Conservation (phyloP, 2,113 vertebrate genomes). For the Petromus typicus region DNA sequence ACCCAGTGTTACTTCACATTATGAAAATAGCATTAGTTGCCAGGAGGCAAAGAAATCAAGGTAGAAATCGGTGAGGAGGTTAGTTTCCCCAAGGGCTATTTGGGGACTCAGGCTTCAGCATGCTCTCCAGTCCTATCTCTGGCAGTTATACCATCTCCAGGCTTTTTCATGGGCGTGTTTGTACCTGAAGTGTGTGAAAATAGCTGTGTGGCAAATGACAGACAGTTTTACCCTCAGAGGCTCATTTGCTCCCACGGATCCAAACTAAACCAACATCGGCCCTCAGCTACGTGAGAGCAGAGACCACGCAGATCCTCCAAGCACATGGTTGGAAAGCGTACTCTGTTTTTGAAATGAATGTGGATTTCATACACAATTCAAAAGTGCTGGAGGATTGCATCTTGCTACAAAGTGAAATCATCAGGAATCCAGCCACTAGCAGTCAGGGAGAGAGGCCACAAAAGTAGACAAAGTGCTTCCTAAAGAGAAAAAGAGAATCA, state of each 20-base stretch:
- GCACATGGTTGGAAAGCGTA: slow-evolving; percentile 41
- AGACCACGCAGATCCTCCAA: slow-evolving; percentile 72
- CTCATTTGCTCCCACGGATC: slow-evolving; percentile 70
- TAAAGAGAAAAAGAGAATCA: neutral
- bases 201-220: slow-evolving; percentile 60
- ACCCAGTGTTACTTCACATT: slow-evolving; percentile 6
- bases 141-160: slow-evolving; percentile 49
- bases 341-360: slow-evolving; percentile 36
- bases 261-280: slow-evolving; percentile 62
- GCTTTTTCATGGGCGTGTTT: slow-evolving; percentile 75
- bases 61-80: neutral
- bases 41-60: neutral
- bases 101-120: slow-evolving; percentile 47
- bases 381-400: slow-evolving; percentile 12
- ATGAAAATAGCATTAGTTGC: slow-evolving; percentile 61
- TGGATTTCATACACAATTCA: slow-evolving; percentile 37
- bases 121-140: slow-evolving; percentile 50
- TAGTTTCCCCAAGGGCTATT: slow-evolving; percentile 11
- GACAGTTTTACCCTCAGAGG: slow-evolving; percentile 69
- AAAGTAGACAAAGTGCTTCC: neutral
- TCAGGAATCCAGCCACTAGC: neutral
- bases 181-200: slow-evolving; percentile 62
- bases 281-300: slow-evolving; percentile 52
- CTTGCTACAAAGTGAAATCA: neutral
- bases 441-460: neutral